phyloP scores from a whole-genome alignment of 2,113 vertebrate species.

The Anhinga anhinga region DNA sequence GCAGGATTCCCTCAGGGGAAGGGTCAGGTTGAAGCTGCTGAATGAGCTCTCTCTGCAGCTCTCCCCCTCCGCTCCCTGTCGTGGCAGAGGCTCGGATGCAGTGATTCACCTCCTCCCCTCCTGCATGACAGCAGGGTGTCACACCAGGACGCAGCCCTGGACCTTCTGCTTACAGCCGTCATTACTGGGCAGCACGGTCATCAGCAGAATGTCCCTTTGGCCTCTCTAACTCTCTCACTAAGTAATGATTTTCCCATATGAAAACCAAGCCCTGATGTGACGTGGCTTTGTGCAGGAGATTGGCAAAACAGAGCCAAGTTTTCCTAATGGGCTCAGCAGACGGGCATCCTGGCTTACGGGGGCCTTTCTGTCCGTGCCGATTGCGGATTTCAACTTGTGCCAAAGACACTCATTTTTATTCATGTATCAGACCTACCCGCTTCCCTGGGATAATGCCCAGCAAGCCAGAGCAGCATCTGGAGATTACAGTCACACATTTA shows the following conservation, averaged over 20 bases:
- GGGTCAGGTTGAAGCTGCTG: not conserved
- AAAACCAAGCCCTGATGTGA: not conserved
- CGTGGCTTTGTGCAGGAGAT: not conserved
- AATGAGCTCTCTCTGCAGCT: not conserved
- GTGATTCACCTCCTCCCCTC: not conserved
- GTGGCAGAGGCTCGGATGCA: not conserved
- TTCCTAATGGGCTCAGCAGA: not conserved
- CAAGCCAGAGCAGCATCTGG: conserved; percentile 63
- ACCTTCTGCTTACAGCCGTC: not conserved
- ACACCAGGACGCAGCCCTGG: accelerated
- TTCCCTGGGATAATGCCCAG: conserved; percentile 58
- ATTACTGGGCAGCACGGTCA: not conserved
- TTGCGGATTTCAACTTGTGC: conserved; percentile 7
- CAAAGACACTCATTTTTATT: conserved; percentile 38
- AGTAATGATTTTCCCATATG: not conserved
- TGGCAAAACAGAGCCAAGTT: not conserved
- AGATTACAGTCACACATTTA: conserved; percentile 53
- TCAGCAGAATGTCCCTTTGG: not conserved
- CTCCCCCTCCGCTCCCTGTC: not conserved
- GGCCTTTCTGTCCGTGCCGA: not conserved
- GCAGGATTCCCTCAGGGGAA: not conserved
- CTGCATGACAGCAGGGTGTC: accelerated
- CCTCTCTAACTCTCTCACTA: not conserved
- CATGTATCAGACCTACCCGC: not conserved
- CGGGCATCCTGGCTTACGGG: not conserved